Conservation (phyloP, 2,797 vertebrate genomes). For the Hozukius guyotensis region DNA sequence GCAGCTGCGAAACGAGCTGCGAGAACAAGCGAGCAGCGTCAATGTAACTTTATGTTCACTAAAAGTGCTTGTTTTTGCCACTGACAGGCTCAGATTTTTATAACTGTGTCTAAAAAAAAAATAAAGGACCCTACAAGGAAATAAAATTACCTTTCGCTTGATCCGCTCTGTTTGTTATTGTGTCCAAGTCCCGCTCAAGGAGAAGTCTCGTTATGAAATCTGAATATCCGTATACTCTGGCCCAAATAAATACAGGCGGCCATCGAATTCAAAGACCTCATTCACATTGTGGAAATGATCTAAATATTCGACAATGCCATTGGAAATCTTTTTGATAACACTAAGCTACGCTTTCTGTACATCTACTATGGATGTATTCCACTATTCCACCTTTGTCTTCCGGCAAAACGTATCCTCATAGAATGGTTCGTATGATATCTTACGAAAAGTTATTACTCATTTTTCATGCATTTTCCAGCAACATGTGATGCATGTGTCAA, state of each 20-base stretch:
- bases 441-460: not conserved
- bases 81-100: not conserved
- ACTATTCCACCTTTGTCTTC: not conserved
- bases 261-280: not conserved
- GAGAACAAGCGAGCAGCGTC: not conserved
- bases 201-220: not conserved
- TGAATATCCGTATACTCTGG: not conserved
- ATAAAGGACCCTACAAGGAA: not conserved
- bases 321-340: rapidly evolving
- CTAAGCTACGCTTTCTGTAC: too few relatives aligned
- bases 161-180: not conserved
- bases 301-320: not conserved
- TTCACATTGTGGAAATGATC: not conserved
- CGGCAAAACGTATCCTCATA: not conserved
- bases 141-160: not conserved
- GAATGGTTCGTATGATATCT: not conserved
- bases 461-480: not conserved
- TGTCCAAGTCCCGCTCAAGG: not conserved
- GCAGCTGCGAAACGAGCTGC: not conserved
- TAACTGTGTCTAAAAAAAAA: not conserved
- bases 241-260: not conserved
- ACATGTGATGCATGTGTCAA: not conserved
- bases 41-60: not conserved
- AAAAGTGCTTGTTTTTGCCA: not conserved
- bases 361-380: not conserved